Base-by-base conservation (phyloP, 2,797 vertebrate species). In the Tokudaia muenninki region DNA sequence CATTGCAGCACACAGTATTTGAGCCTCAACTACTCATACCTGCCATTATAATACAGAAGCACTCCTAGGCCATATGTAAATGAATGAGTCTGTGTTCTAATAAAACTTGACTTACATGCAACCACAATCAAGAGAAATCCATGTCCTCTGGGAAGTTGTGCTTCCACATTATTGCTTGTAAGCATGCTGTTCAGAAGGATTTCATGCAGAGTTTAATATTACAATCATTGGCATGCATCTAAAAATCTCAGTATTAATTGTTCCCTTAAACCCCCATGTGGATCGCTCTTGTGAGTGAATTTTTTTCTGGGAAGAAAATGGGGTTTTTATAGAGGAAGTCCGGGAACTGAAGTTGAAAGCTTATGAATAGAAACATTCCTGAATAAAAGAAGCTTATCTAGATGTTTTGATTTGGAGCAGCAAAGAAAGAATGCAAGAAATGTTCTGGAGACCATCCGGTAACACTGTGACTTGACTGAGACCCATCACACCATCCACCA, bases 161-260 rank as follows among this genome's bases (percentile, higher is more conserved):
- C 29, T 86, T 77, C 79, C 84, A 72, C 13, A 78, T 81, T 92
- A 94, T 57, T 92, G n/a, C 88, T 92, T 87, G 34, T 92, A 89
- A 79, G 63, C 34, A 61, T 74, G 22, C 44, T 91, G 67, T 91
- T 97, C 41, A 22, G 78, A 80, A 80, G 82, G 72, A 88, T 93
- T 88, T 86, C 83, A 88, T 93, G 87, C 44, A 79, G 87, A 96
- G 80, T 92, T 96, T 92, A 79, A 86, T 87, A 96, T 57, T 92
- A 63, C 57, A 96, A 92, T 70, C 47, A 91, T 59, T n/a, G 37
- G 84, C 29, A 92, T 84, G 72, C 79, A 78, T 55, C 87, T 91
- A 77, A 86, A 74, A 87, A 89, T 89, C 50, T 82, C 55, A 72
- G 37, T 87, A 91, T 96, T 96, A 77, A 90, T 97, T 87, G 37